These are phyloP conservation scores for Paradoxurus hermaphroditus DNA, from an alignment of 2,113 vertebrate genomes.

Conservation along the genomic window DNA sequence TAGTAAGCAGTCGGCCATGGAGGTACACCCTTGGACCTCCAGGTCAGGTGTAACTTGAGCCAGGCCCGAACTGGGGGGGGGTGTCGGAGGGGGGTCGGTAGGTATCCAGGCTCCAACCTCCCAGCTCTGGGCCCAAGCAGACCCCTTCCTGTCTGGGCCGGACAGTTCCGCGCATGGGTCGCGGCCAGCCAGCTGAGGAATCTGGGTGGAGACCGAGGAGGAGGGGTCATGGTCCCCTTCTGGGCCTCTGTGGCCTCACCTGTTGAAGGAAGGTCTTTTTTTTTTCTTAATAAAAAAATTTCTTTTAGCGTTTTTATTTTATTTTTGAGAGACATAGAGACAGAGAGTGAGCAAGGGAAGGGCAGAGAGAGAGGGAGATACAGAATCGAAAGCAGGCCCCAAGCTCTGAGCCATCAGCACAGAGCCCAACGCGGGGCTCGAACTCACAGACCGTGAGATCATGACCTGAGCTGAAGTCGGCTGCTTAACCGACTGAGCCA, in stretches of 20 bases:
- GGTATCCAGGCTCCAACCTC: neutral
- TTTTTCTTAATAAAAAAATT: too few relatives aligned
- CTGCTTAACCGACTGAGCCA: too few relatives aligned
- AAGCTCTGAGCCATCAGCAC: too few relatives aligned
- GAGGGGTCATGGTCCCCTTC: rapidly evolving
- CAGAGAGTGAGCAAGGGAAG: too few relatives aligned
- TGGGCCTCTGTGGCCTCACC: neutral
- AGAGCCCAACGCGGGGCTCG: too few relatives aligned
- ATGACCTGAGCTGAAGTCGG: too few relatives aligned
- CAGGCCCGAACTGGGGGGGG: neutral
- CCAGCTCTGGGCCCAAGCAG: neutral
- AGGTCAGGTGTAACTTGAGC: neutral
- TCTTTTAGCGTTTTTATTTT: too few relatives aligned
- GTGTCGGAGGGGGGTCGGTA: too few relatives aligned
- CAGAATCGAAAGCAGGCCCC: too few relatives aligned
- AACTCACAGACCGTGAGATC: too few relatives aligned
- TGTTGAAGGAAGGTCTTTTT: neutral
- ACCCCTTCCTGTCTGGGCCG: neutral
- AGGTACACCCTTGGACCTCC: neutral
- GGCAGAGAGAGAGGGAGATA: too few relatives aligned
- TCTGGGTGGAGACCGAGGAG: neutral
- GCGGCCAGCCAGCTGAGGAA: neutral
- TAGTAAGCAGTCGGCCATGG: neutral
- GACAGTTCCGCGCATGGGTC: neutral
- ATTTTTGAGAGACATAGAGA: too few relatives aligned